Conservation (phyloP, 2,797 vertebrate species). For the Danio tinwini region DNA sequence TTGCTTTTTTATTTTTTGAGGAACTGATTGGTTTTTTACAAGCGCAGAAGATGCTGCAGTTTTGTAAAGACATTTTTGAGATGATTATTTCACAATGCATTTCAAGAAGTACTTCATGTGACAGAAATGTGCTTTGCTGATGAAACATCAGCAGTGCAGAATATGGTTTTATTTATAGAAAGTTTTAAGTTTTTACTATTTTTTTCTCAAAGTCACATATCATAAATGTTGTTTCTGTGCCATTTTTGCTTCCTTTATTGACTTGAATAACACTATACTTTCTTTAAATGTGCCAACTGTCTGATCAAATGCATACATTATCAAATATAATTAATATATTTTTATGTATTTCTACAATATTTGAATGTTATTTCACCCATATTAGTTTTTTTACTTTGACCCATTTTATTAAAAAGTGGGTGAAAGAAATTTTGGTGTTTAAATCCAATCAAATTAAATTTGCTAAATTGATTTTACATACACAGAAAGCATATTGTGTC, state of each 20-base stretch:
- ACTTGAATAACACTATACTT: conserved; percentile 6
- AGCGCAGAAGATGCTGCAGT: not conserved
- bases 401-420: too few relatives aligned
- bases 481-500: too few relatives aligned
- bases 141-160: not conserved
- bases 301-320: not conserved
- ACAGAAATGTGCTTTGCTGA: not conserved
- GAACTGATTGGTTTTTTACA: not conserved
- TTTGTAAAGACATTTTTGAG: not conserved
- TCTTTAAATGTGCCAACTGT: not conserved
- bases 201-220: not conserved
- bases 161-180: not conserved
- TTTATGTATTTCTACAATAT: too few relatives aligned
- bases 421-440: too few relatives aligned
- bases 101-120: conserved; percentile 1
- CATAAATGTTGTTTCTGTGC: not conserved
- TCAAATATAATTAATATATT: too few relatives aligned
- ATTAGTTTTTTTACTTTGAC: too few relatives aligned
- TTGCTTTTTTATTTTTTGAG: not conserved
- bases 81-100: not conserved
- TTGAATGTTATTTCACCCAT: too few relatives aligned
- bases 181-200: not conserved
- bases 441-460: too few relatives aligned
- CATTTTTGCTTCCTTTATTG: not conserved
- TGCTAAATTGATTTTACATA: too few relatives aligned